Base-by-base conservation (phyloP, 2,888 invertebrate genomes). In the Leucophenga montana region DNA sequence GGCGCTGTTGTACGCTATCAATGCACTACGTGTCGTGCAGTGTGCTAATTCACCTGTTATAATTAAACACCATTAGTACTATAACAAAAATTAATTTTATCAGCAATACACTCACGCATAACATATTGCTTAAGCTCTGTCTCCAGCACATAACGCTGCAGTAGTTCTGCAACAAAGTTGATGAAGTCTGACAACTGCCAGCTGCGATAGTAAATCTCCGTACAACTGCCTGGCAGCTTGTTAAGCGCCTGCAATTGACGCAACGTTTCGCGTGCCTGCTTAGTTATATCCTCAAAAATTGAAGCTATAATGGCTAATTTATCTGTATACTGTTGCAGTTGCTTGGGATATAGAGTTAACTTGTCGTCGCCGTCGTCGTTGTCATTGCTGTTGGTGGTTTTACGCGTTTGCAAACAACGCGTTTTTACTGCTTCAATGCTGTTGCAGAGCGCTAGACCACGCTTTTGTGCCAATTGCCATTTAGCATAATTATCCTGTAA, bases 401-500 rank as follows among this genome's bases (percentile, higher is more conserved):
- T 68, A 1, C 48, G 6, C 1, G 74, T 74, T 39, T 84, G 85
- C 27, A 86, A 67, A 20, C 80, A 76, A 50, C 83, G 84, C 0
- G 84, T 80, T 73, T 88, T 88, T 27, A 85, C 79, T 0, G 82
- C 78, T 70, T 88, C 88, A 9, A 88, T 88, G 1, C 82, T 72
- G 61, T 77, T 78, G 72, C 88, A 88, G 3, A 88, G 70, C 0
- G 84, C 57, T 0, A 78, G 74, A 2, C 88, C 88, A 0, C 87
- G 83, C 27, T 85, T 84, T 9, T 88, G 87, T 0, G 88, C 87
- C 5, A 84, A 16, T 22, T 84, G 78, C 89, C 89, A 88, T 71
- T 87, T 88, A 14, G 75, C 66, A 56, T 84, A 85, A 56, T 87
- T 86, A 20, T 78, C 80, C 20, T 82, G 74, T 0, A 87, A 56